Evolutionary conservation across 2,888 invertebrate species (phyloP), one percentile per base, ranked within the genome.

Genomic region (Cataglyphis livida): DNA sequence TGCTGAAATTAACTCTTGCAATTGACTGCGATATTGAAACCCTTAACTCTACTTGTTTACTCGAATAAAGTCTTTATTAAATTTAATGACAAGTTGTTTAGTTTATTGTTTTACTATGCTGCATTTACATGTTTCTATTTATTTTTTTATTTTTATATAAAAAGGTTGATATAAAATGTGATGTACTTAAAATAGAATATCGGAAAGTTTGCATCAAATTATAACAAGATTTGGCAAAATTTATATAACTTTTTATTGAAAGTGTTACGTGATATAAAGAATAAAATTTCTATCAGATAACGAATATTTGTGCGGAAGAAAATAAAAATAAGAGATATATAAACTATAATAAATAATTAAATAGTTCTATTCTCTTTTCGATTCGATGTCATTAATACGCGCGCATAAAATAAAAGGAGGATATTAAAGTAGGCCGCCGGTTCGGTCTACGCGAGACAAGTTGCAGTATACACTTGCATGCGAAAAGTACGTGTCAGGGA

Each of bases 401-500:
- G n/a, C 25, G 76, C 71, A 71, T 35, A 78, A 78, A 83, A 51
- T 35, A 83, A 79, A 61, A 74, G 57, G 62, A 79, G 32, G 59
- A 81, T 79, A 79, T 75, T 75, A 86, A 89, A 89, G 75, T 89
- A 76, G 89, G 86, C 83, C 83, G 83, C 78, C 51, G 81, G 74
- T 89, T 2, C 51, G 81, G 74, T 89, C 2, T 86, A 2, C n/a
- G 75, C 70, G 68, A 65, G 54, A 76, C 78, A 38, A 70, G 51
- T 79, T 76, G 76, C 81, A 85, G 62, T 41, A 28, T 35, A 44
- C 41, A 59, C 21, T 38, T 74, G 48, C 74, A 75, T 75, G 38
- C 44, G 48, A 66, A 70, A 78, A 74, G 61, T 79, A 54, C n/a
- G 74, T 48, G 48, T 2, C 74, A 21, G 32, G 15, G 64, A 35